Percentiles rank a stretch among this genome's conserved stretches.
Evolutionary conservation across 2,888 invertebrate genomes (phyloP).

Genomic region (Keiferia lycopersicella): DNA sequence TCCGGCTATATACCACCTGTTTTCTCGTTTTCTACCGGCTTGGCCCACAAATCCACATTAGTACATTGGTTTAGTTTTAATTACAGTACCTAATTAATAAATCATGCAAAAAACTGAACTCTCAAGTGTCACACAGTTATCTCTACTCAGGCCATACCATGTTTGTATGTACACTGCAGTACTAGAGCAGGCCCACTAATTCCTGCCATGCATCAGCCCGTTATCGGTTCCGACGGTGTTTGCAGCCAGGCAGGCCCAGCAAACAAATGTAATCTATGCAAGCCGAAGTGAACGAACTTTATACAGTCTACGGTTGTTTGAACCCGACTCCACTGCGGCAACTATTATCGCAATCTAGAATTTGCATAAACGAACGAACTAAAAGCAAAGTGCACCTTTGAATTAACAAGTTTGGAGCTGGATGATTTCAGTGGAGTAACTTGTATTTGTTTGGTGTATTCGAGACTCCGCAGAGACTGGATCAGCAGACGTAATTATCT

Average conservation of each 20-base stretch:
- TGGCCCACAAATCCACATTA: background rate
- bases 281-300: conserved; percentile 49
- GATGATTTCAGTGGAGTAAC: background rate
- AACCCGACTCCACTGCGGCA: conserved; percentile 31
- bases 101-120: too few relatives aligned
- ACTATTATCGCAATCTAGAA: conserved; percentile 31
- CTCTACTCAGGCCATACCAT: background rate
- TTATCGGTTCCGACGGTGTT: conserved; percentile 61
- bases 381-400: conserved; percentile 10
- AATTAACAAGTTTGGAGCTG: conserved; percentile 6
- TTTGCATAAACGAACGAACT: conserved; percentile 23
- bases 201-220: conserved; percentile 26
- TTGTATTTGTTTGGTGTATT: conserved; percentile 4
- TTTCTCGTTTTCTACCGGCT: too few relatives aligned
- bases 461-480: background rate
- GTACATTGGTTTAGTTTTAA: too few relatives aligned
- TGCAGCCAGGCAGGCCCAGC: conserved; percentile 37
- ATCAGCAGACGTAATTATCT: too few relatives aligned
- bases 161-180: background rate
- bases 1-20: too few relatives aligned
- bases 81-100: too few relatives aligned
- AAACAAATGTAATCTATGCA: conserved; percentile 50
- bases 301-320: conserved; percentile 35
- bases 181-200: conserved; percentile 14
- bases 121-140: background rate